Evolutionary conservation across 2,113 vertebrate genomes (phyloP).

Genomic region (Apeltes quadracus): DNA sequence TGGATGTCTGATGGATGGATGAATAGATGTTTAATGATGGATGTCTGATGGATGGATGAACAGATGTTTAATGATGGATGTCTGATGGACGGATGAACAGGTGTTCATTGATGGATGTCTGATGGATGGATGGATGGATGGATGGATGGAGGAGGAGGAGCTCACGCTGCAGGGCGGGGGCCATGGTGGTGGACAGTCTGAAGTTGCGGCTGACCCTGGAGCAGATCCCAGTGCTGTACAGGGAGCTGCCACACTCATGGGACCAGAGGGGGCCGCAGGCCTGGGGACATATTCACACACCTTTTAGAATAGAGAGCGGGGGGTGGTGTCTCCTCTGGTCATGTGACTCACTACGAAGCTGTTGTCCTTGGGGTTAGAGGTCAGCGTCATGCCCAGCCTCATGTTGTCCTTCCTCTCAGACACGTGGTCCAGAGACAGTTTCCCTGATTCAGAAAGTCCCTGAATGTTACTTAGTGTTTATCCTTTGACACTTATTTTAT

Average conservation of each 20-base stretch:
- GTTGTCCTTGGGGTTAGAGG: constrained; percentile 89
- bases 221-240: constrained; percentile 97
- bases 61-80: no score
- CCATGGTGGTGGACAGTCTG: constrained; percentile 87
- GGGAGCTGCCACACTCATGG: constrained; percentile 95
- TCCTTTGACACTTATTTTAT: neutral
- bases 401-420: constrained; percentile 94
- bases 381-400: constrained; percentile 93
- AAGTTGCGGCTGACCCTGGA: constrained; percentile 89
- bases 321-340: neutral
- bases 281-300: constrained; percentile 69
- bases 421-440: constrained; percentile 90
- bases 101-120: no score
- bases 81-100: neutral
- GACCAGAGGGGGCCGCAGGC: constrained; percentile 97
- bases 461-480: neutral
- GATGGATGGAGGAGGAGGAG: neutral
- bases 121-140: neutral
- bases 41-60: neutral
- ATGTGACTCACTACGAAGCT: constrained; percentile 90
- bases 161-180: constrained; percentile 91
- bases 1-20: neutral
- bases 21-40: neutral
- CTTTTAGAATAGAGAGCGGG: neutral
- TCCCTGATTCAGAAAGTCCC: constrained; percentile 69